Evolutionary conservation across 2,888 invertebrate species (phyloP).

Genomic region (Galerucella nymphaeae): DNA sequence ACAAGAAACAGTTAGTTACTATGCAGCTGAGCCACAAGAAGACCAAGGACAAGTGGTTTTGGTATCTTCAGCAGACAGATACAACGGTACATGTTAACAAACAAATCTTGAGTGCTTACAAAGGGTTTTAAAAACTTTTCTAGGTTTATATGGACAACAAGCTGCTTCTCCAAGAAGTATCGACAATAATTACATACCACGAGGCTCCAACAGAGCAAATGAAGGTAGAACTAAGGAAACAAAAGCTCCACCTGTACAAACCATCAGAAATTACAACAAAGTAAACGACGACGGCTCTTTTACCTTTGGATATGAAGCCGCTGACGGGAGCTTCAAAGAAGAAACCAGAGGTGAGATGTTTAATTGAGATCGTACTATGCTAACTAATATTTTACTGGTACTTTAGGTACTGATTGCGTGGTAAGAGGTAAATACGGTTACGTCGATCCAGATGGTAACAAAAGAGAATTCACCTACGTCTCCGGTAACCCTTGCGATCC

Average conservation of each 20-base stretch:
- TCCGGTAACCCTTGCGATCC: slow-evolving; percentile 89
- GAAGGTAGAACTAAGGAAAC: slow-evolving; percentile 69
- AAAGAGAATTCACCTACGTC: slow-evolving; percentile 86
- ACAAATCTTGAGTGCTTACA: no score
- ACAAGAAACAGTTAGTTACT: slow-evolving; percentile 64
- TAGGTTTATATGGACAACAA: slow-evolving; percentile 64
- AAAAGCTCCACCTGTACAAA: slow-evolving; percentile 82
- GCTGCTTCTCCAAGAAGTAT: slow-evolving; percentile 57
- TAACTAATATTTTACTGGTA: no score
- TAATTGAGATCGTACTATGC: no score
- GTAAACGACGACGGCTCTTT: slow-evolving; percentile 86
- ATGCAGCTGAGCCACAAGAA: slow-evolving; percentile 64
- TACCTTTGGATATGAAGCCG: slow-evolving; percentile 86
- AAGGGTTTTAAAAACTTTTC: neutral
- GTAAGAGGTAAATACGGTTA: slow-evolving; percentile 90
- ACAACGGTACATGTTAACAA: slow-evolving; percentile 1
- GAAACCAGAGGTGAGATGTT: slow-evolving; percentile 75
- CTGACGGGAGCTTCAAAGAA: slow-evolving; percentile 88
- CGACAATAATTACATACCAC: slow-evolving; percentile 61
- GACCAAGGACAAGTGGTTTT: slow-evolving; percentile 60
- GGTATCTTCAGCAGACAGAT: slow-evolving; percentile 51
- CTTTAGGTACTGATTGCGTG: slow-evolving; percentile 79
- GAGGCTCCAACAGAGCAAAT: slow-evolving; percentile 48
- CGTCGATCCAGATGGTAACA: slow-evolving; percentile 87
- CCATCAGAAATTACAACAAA: slow-evolving; percentile 85